These are phyloP conservation scores for Drusus annulatus DNA, from an alignment of 1,140 invertebrate genomes.

Conservation along the genomic window DNA sequence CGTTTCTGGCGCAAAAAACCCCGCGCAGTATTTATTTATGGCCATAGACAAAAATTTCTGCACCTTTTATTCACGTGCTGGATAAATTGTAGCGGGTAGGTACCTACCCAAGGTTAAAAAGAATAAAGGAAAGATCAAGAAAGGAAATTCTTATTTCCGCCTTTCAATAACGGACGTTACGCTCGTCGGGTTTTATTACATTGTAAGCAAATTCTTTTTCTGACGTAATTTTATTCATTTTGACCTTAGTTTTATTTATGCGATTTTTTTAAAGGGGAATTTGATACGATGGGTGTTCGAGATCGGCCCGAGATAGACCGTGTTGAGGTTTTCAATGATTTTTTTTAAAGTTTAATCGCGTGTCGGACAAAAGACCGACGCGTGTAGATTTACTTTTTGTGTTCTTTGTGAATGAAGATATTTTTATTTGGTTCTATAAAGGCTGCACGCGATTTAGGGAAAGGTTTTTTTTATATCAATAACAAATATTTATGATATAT, in stretches of 20 bases:
- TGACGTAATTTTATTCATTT: constrained; percentile 48
- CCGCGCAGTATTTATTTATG: constrained; percentile 43
- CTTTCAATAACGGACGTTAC: constrained; percentile 43
- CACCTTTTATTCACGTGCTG: constrained; percentile 48
- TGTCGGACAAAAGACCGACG: constrained; percentile 44
- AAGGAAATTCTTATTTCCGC: constrained; percentile 49
- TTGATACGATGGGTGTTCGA: constrained; percentile 45
- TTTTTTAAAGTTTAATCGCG: constrained; percentile 49
- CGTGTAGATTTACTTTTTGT: constrained; percentile 45
- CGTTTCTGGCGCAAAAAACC: constrained; percentile 44
- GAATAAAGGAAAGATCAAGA: constrained; percentile 49
- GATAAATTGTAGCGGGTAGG: neutral
- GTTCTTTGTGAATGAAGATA: constrained; percentile 45
- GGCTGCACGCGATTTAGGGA: constrained; percentile 22
- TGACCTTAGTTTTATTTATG: constrained; percentile 51
- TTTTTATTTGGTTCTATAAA: constrained; percentile 48
- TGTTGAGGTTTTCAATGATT: constrained; percentile 45
- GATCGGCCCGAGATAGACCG: constrained; percentile 15
- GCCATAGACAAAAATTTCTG: constrained; percentile 45
- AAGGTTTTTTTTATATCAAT: constrained; percentile 1
- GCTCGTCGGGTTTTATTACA: constrained; percentile 48
- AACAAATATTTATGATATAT: constrained; percentile 41
- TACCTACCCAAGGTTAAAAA: neutral
- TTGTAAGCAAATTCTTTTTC: constrained; percentile 46
- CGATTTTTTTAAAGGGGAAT: constrained; percentile 42